Base-by-base conservation (phyloP, 2,797 vertebrate species). In the Rhinogobio ventralis region DNA sequence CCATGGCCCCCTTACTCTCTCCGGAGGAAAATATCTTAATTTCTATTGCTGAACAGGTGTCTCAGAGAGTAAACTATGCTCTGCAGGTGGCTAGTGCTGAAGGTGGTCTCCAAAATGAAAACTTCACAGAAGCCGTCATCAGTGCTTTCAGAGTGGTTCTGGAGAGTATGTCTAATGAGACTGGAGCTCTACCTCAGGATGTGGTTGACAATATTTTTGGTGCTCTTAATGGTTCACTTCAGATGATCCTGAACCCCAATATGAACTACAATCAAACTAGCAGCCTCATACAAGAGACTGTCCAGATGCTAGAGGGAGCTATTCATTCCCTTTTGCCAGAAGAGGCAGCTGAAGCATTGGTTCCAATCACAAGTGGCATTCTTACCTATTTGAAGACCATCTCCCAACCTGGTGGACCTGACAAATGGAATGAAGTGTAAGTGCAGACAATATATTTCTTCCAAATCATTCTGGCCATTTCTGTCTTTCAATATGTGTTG, bases 341-440 rank as follows among this genome's bases (percentile, higher is more conserved):
- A 11, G 53, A 80, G 25, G 73, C 79, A 0, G 55, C 86, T 9
- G 69, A 90, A 8, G 92, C 92, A 74, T 68, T 95, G 55, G 46
- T 90, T 36, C 28, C 86, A 25, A 89, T 84, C 51, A 33, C 93
- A n/a, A 86, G 89, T 85, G 60, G 90, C 1, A 46, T 82, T 28
- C 83, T 78, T 2, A 90, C 91, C 5, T 95, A 94, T 82, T 90
- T 95, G 76, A 83, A 93, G 87, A 91, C 79, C 25, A 17, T 89
- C 85, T 80, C 87, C 2, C 36, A 66, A 23, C 57, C 42, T 30
- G 33, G 19, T 20, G 92, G 92, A 78, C 86, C 88, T 66, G 89
- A 93, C 55, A 85, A 5, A 19, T 93, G 90, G 92, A 95, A 92
- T 90, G 42, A 93, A 13, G 45, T 94, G 95, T 96, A 85, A 95